Base-by-base conservation (phyloP, 2,888 invertebrate genomes). In the Heliconius ethilla region DNA sequence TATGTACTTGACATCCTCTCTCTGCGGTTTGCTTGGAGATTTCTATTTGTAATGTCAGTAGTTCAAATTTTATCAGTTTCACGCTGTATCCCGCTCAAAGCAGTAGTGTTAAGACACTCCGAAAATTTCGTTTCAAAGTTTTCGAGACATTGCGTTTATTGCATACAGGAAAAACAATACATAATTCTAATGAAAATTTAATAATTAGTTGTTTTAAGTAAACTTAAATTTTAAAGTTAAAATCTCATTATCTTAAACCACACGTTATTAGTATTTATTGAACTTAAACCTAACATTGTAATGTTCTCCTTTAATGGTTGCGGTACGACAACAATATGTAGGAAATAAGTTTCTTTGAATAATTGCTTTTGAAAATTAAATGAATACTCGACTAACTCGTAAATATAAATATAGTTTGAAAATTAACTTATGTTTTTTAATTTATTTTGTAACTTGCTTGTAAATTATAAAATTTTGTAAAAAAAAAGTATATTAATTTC, bases 331-430 rank as follows among this genome's bases (percentile, higher is more conserved):
- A 86, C 87, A 85, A 69, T 77, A 63, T 85, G 83, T 83, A 84
- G 83, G 84, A 82, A 87, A 88, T 86, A 86, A 85, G 85, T 85
- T 87, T 85, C 84, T 72, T 11, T 59, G 85, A 86, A 78, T 86
- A 88, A 86, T 85, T 85, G 85, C 59, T 88, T 87, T 85, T 84
- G 85, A 82, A 87, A 88, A 87, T 87, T 87, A 87, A 87, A 79
- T 77, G 69, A 22, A 37, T 27, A 76, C 75, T 63, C 22, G 73
- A 33, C 25, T 73, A 25, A 74, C 55, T 70, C 55, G 55, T 27
- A 51, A 70, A 51, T 29, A 11, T 55, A 55, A 70, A 70, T 72
- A 59, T 37, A 59, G 6, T 25, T 13, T 45, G 25, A 25, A 59
- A 59, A 1, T 15, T 59, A 33, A 25, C 33, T 72, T 25, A 72